Evolutionary conservation across 2,113 vertebrate species (phyloP).

Genomic region (Aegotheles bennettii): DNA sequence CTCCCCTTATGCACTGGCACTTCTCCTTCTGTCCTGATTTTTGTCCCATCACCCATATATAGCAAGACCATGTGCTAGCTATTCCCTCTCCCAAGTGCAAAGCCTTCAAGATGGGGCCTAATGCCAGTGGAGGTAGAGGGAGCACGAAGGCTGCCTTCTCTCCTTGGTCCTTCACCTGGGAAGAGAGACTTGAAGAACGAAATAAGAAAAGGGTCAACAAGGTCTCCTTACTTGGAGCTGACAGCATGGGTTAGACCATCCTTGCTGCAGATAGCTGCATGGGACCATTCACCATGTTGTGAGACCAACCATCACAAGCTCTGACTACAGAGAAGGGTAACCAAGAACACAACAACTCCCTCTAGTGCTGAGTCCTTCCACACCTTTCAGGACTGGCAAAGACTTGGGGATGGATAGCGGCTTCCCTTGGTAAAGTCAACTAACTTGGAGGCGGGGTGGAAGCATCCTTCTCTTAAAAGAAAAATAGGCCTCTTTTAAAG

Average conservation of each 20-base stretch:
- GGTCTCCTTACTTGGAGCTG: neutral
- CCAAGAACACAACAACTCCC: neutral
- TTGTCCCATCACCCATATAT: neutral
- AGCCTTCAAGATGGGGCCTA: neutral
- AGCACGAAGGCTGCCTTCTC: neutral
- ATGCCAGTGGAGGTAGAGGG: neutral
- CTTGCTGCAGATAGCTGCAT: neutral
- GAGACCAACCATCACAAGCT: neutral
- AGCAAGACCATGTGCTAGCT: neutral
- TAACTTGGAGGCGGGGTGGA: neutral
- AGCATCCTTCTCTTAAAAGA: neutral
- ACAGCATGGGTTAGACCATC: neutral
- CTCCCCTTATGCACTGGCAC: neutral
- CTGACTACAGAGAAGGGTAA: neutral
- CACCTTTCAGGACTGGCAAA: neutral
- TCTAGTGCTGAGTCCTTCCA: neutral
- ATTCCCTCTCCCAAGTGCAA: neutral
- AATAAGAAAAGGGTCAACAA: neutral
- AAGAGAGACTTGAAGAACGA: neutral
- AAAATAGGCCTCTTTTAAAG: neutral
- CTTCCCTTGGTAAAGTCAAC: neutral
- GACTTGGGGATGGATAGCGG: fast-evolving
- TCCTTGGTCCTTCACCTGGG: neutral
- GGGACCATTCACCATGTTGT: neutral
- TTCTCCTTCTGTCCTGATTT: neutral